Evolutionary conservation across 2,888 invertebrate genomes (phyloP).

Genomic region (Lepetodrilus schrolli): DNA sequence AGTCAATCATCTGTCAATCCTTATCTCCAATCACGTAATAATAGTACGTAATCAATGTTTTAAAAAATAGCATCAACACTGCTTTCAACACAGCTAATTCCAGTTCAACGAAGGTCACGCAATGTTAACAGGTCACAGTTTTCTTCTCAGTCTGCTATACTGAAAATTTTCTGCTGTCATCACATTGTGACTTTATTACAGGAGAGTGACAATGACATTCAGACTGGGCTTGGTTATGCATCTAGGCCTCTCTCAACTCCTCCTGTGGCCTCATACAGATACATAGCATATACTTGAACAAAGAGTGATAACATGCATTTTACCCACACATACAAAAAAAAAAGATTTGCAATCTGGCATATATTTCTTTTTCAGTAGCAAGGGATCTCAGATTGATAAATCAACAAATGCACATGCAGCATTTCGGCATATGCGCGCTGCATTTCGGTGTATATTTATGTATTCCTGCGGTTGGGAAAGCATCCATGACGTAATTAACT

Average conservation of each 20-base stretch:
- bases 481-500: not conserved
- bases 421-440: too few relatives aligned
- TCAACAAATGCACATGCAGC: constrained; percentile 9
- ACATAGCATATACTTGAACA: not conserved
- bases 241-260: too few relatives aligned
- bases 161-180: not conserved
- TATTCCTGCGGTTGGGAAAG: not conserved
- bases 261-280: too few relatives aligned
- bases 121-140: not conserved
- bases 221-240: too few relatives aligned
- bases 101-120: too few relatives aligned
- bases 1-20: too few relatives aligned
- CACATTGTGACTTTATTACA: not conserved
- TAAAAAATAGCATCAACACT: too few relatives aligned
- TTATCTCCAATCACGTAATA: too few relatives aligned
- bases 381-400: constrained; percentile 6
- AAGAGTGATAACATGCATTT: not conserved
- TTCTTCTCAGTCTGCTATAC: not conserved
- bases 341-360: constrained; percentile 1
- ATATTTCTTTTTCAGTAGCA: not conserved
- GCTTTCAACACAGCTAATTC: too few relatives aligned
- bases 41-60: too few relatives aligned
- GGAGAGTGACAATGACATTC: not conserved
- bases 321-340: not conserved
- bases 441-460: constrained; percentile 6